A percentile compares a stretch with the other conserved stretches of the same genome.
Evolutionary conservation across 2,113 vertebrate genomes (phyloP).

Genomic region (Scortum barcoo): DNA sequence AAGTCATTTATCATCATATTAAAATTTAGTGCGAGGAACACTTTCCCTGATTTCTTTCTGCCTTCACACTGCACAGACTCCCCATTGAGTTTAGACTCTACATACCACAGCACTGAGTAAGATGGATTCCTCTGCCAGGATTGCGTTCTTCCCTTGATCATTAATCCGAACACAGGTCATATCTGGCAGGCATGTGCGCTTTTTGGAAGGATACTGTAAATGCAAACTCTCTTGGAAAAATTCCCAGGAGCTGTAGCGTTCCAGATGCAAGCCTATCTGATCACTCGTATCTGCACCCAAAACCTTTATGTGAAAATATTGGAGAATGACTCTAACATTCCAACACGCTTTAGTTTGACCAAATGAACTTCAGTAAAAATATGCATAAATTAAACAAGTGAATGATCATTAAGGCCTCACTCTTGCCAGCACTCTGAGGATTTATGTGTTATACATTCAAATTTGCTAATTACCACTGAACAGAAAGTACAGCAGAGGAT

Average conservation of each 20-base stretch:
- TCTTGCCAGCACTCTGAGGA: neutral
- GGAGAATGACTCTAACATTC: neutral
- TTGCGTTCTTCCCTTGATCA: slow-evolving; percentile 15
- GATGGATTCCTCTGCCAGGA: slow-evolving; percentile 27
- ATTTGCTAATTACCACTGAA: neutral
- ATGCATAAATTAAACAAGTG: neutral
- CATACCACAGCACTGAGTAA: slow-evolving; percentile 37
- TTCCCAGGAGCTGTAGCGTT: neutral
- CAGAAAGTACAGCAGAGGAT: neutral
- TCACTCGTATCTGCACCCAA: neutral
- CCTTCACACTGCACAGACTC: neutral
- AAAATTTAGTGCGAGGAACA: neutral
- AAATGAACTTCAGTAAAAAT: neutral
- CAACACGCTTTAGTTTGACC: no score
- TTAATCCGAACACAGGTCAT: slow-evolving; percentile 21
- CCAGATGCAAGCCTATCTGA: neutral
- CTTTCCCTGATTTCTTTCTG: neutral
- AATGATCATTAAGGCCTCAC: neutral
- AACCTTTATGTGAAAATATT: neutral
- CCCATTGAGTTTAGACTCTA: neutral
- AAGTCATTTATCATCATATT: neutral
- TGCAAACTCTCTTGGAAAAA: neutral
- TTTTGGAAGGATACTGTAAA: slow-evolving; percentile 7
- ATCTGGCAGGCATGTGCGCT: slow-evolving; percentile 14
- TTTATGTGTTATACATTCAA: no score